A percentile compares a stretch with the other conserved stretches of the same genome.
phyloP scores from a whole-genome alignment of 2,113 vertebrate genomes.

The Micromys minutus region DNA sequence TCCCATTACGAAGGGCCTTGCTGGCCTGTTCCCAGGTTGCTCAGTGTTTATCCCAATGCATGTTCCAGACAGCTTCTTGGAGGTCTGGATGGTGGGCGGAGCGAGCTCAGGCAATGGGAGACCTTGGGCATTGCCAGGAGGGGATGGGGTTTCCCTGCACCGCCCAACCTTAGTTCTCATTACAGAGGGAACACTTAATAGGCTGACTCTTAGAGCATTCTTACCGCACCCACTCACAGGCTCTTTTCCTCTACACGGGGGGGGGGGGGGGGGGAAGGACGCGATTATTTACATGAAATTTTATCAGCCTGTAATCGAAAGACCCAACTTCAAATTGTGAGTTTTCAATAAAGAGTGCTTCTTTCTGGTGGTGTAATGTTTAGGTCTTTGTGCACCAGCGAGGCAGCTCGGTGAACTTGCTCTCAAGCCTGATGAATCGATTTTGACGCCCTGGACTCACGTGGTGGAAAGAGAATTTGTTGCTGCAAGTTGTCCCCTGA shows the following conservation, averaged over 20 bases:
- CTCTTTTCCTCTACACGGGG: neutral
- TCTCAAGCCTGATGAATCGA: no score
- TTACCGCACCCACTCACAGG: neutral
- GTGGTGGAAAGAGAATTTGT: neutral
- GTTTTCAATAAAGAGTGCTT: neutral
- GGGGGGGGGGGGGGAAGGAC: neutral
- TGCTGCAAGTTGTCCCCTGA: neutral
- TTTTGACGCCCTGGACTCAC: no score
- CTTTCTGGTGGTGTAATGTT: neutral
- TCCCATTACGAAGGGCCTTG: neutral
- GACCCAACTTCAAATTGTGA: constrained; percentile 41
- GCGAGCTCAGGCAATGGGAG: neutral
- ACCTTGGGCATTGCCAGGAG: accelerated
- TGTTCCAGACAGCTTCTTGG: neutral
- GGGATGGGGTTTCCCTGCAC: neutral
- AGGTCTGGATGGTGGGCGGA: neutral
- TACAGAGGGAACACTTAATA: neutral
- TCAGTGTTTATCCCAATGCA: accelerated
- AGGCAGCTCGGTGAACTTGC: neutral
- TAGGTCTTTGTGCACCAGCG: neutral
- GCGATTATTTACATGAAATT: constrained; percentile 7
- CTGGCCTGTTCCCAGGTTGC: neutral
- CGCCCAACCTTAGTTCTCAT: neutral
- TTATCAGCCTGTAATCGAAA: constrained; percentile 37
- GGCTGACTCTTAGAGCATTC: neutral